phyloP scores from a whole-genome alignment of 2,888 invertebrate species.

The Torymus texanus region DNA sequence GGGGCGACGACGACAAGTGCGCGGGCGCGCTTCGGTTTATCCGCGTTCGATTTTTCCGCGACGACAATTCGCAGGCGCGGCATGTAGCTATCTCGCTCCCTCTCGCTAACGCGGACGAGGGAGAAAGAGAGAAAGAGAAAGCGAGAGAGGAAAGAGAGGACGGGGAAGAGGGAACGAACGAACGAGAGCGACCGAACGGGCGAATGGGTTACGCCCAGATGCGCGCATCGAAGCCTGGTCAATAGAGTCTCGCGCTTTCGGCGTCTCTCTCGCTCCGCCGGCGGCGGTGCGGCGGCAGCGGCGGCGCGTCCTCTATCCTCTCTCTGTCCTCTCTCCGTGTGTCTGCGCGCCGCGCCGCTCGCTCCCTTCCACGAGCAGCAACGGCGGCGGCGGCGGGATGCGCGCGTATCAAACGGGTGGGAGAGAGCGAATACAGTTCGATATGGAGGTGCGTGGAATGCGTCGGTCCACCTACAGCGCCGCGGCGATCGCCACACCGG shows the following conservation, averaged over 20 bases:
- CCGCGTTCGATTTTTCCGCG: slow-evolving; percentile 75
- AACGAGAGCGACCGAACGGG: slow-evolving; percentile 60
- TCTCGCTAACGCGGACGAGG: slow-evolving; percentile 56
- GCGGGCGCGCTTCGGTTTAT: slow-evolving; percentile 71
- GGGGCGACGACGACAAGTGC: slow-evolving; percentile 42
- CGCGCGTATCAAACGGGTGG: slow-evolving; percentile 56
- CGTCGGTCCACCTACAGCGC: slow-evolving; percentile 74
- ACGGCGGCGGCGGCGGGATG: slow-evolving; percentile 41
- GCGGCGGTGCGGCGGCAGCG: slow-evolving; percentile 45
- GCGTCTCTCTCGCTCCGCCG: slow-evolving; percentile 49
- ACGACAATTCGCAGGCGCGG: slow-evolving; percentile 75
- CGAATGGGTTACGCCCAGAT: slow-evolving; percentile 75
- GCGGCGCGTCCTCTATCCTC: slow-evolving; percentile 53
- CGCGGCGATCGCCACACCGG: slow-evolving; percentile 46
- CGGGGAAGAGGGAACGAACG: slow-evolving; percentile 59
- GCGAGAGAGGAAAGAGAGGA: slow-evolving; percentile 58
- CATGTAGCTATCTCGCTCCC: slow-evolving; percentile 45
- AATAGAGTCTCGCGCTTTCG: slow-evolving; percentile 68
- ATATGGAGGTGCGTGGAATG: slow-evolving; percentile 72
- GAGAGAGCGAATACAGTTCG: slow-evolving; percentile 54
- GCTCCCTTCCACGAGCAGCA: slow-evolving; percentile 43
- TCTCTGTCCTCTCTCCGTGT: slow-evolving; percentile 53
- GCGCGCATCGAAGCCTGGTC: slow-evolving; percentile 76
- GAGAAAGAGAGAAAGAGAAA: slow-evolving; percentile 57
- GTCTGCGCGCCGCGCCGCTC: slow-evolving; percentile 39